Conservation (phyloP, 2,797 vertebrate genomes). For the Cyclopterus lumpus region DNA sequence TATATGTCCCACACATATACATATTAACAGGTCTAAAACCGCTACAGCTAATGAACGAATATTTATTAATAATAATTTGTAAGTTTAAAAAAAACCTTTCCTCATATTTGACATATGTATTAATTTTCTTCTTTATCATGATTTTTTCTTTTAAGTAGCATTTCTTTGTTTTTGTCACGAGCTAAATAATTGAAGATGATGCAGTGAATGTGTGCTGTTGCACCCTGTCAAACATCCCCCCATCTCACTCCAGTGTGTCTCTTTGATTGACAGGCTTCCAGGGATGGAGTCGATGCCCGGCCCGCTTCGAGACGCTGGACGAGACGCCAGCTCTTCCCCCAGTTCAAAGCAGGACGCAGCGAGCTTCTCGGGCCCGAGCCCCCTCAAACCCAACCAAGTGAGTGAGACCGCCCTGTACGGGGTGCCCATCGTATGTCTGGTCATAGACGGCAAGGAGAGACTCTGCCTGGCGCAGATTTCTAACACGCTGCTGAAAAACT, state of each 20-base stretch:
- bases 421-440: slow-evolving; percentile 94
- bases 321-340: slow-evolving; percentile 90
- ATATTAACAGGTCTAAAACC: neutral
- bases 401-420: slow-evolving; percentile 95
- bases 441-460: slow-evolving; percentile 95
- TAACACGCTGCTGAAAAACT: slow-evolving; percentile 92
- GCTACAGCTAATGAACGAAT: neutral
- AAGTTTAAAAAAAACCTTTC: neutral
- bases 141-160: neutral
- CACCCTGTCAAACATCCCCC: neutral
- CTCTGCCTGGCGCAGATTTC: slow-evolving; percentile 93
- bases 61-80: neutral
- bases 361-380: slow-evolving; percentile 86
- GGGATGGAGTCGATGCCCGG: slow-evolving; percentile 94
- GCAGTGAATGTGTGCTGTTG: neutral
- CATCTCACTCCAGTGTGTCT: slow-evolving; percentile 14
- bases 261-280: slow-evolving; percentile 74
- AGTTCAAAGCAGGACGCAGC: slow-evolving; percentile 90
- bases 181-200: neutral
- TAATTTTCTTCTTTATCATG: neutral
- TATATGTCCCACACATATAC: neutral
- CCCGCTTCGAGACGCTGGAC: slow-evolving; percentile 90
- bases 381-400: slow-evolving; percentile 96
- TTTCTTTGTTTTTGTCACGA: neutral
- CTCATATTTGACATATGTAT: neutral